Evolutionary conservation across 2,797 vertebrate species (phyloP), one percentile per base, ranked within the genome.

Genomic region (Peromyscus aztecus): DNA sequence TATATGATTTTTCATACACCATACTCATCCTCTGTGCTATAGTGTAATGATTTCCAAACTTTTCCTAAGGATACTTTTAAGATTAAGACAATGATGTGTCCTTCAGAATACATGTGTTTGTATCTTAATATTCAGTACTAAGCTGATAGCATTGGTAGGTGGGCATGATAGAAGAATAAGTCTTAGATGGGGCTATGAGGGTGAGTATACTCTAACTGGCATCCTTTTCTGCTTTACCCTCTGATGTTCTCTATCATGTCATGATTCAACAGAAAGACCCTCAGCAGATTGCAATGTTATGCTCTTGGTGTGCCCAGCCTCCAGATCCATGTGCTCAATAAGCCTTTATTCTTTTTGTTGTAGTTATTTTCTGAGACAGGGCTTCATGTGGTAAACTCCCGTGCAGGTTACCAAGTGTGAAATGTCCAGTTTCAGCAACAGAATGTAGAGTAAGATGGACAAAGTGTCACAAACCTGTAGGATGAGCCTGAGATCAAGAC

Each of bases 241-340:
- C 0, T 9, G 4, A 16, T 75, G 34, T 6, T 6, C 14, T 69
- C 55, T 23, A 14, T 43, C 23, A 52, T 5, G 4, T 6, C 5
- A 10, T 37, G 37, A 46, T 9, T 34, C 61, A 75, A 31, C 27
- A 75, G 55, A 6, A 61, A 73, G 31, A 34, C 11, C 40, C 65
- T 69, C 9, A 16, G 11, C 0, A 46, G 31, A n/a, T 57, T 17
- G 21, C 23, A 65, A 37, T 40, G 9, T 37, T 21, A 40, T 4
- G n/a, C 0, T 14, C 7, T 57, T 31, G n/a, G 2, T 43, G n/a
- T 43, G n/a, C 27, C n/a, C 37, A 49, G 37, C 7, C 1, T 24
- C 55, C 9, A 40, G 31, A 63, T 4, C 3, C 49, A 80, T 69
- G 27, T 34, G 19, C 24, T n/a, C 59, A 43, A 49, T 5, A 37